A percentile compares a stretch with the other conserved stretches of the same genome.
Evolutionary conservation across 2,888 invertebrate genomes (phyloP).

Genomic region (Eilema sororculum): DNA sequence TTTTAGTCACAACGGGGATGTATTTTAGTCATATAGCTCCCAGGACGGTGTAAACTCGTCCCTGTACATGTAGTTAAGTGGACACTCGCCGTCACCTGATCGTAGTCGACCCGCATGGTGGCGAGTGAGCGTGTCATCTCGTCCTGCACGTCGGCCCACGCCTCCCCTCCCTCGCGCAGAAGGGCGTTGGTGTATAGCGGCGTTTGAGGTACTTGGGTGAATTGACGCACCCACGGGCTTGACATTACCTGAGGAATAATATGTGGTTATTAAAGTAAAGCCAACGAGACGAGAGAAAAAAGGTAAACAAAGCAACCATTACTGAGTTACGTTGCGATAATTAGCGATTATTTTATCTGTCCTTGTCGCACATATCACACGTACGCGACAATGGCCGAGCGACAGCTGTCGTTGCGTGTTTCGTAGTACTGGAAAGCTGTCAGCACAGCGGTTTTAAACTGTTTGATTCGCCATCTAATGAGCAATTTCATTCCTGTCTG

Average conservation of each 20-base stretch:
- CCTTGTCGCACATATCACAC: no score
- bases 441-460: no score
- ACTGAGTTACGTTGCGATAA: no score
- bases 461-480: no score
- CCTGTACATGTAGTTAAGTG: not conserved
- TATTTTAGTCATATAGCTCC: not conserved
- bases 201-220: slow-evolving; percentile 96
- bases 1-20: not conserved
- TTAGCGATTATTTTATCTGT: no score
- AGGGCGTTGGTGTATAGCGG: slow-evolving; percentile 96
- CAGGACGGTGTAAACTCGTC: not conserved
- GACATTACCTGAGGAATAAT: slow-evolving; percentile 74
- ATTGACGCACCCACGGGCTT: slow-evolving; percentile 85
- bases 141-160: slow-evolving; percentile 99
- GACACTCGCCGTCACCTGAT: slow-evolving; percentile 88
- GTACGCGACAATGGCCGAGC: no score
- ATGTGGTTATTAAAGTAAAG: no score
- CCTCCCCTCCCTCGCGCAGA: slow-evolving; percentile 95
- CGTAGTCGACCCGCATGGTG: slow-evolving; percentile 99
- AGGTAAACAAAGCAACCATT: no score
- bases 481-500: no score
- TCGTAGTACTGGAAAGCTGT: no score
- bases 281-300: no score
- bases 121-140: slow-evolving; percentile 99
- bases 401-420: no score